Base-by-base conservation (phyloP, 2,888 invertebrate genomes). In the Nephrotoma flavescens region DNA sequence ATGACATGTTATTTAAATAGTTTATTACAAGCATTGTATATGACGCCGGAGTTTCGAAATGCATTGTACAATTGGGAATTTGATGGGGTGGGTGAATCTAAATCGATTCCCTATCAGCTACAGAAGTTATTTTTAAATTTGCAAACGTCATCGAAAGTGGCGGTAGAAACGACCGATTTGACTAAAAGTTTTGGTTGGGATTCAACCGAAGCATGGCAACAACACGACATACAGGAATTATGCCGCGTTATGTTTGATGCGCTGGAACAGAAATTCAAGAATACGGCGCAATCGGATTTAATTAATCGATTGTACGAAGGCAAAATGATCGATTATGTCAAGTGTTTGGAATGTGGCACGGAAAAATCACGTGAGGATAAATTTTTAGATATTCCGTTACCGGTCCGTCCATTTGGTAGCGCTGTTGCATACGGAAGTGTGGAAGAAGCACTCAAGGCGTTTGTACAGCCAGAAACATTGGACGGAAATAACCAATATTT, bases 1-100 rank as follows among this genome's bases (percentile, higher is more conserved):
- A 97, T 97, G 97, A 97, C 97, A 0, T 97, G 97, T 90, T 97
- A 97, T 90, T 92, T 97, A 87, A 97, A 97, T 92, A 97, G 97
- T 91, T 92, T 97, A 85, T 92, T 97, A 41, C 97, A 97, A 92
- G 96, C 97, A 0, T 92, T 97, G 5, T 97, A 94, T 90, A 97
- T 97, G 97, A 97, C 97, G 0, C 97, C 97, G 0, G 97, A 97
- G 91, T 97, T 97, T 90, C 93, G 97, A 57, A 97, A 97, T 92
- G 96, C 96, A 3, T 92, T 97, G 47, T 97, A 97, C 90, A 95
- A 95, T 89, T 96, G 96, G 96, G 95, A 95, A 90, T 96, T 94
- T 90, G 95, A 95, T 89, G 94, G 94, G 6, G 94, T 94, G 88
- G 95, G 95, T 88, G 94, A 94, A 88, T 91, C 92, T 4, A 95